Evolutionary conservation across 2,113 vertebrate species (phyloP).

Genomic region (Rhegmatorhina hoffmannsi): DNA sequence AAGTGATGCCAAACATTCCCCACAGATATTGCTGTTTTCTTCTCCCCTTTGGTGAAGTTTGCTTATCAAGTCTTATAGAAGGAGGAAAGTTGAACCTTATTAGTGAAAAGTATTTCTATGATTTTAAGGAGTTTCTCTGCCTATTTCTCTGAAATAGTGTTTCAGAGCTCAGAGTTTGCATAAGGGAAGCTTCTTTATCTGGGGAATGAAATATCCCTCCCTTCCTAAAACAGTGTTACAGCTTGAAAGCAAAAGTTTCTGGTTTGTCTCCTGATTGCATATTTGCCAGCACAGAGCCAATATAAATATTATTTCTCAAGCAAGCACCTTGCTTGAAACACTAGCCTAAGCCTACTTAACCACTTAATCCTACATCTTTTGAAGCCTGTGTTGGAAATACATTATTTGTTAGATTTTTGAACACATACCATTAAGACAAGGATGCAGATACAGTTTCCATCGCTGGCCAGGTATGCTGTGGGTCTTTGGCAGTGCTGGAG

Average conservation of each 20-base stretch:
- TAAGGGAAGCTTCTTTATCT: slow-evolving; percentile 13
- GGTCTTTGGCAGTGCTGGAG: background rate
- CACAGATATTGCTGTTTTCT: background rate
- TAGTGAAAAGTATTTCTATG: slow-evolving; percentile 23
- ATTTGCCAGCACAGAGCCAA: slow-evolving; percentile 61
- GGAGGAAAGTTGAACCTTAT: background rate
- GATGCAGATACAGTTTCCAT: background rate
- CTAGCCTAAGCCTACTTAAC: slow-evolving; percentile 51
- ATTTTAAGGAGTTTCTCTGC: background rate
- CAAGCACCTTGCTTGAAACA: slow-evolving; percentile 45
- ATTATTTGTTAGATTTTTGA: background rate
- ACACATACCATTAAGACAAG: background rate
- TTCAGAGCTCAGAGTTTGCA: slow-evolving; percentile 25
- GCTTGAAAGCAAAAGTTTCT: slow-evolving; percentile 35
- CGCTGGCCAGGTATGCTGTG: background rate
- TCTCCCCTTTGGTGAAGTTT: background rate
- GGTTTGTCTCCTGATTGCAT: slow-evolving; percentile 58
- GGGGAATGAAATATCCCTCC: slow-evolving; percentile 18
- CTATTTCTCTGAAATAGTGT: background rate
- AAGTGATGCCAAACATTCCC: background rate
- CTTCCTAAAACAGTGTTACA: background rate
- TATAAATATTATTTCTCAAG: slow-evolving; percentile 69
- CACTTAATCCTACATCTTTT: slow-evolving; percentile 40
- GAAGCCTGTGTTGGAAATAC: background rate
- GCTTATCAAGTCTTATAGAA: background rate